These are phyloP conservation scores for Amiota mariae DNA, from an alignment of 2,888 invertebrate genomes.

Conservation along the genomic window DNA sequence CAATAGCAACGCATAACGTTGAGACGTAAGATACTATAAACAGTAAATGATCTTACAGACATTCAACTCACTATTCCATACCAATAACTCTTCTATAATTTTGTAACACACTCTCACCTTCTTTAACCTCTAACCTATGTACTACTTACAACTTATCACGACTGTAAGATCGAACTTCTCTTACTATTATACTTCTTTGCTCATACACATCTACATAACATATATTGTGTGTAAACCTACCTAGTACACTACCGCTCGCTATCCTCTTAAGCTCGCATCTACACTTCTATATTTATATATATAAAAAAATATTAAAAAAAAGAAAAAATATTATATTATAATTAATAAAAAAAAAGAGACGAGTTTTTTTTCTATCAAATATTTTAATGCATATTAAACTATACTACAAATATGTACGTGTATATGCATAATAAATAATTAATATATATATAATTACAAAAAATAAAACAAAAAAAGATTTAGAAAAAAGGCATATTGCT, in stretches of 20 bases:
- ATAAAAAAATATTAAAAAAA: constrained; percentile 6
- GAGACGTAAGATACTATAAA: no score
- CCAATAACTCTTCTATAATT: no score
- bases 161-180: no score
- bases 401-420: no score
- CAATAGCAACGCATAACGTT: no score
- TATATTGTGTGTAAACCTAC: not conserved
- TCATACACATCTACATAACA: not conserved
- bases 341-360: not conserved
- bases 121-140: no score
- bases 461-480: not conserved
- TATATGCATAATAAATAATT: constrained; percentile 11
- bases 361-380: constrained; percentile 7
- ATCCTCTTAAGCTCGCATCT: constrained; percentile 5
- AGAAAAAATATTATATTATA: not conserved
- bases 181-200: no score
- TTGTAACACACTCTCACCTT: no score
- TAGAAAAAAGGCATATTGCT: constrained; percentile 59
- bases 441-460: constrained; percentile 2
- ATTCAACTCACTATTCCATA: no score
- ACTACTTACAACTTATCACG: no score
- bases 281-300: not conserved
- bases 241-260: not conserved
- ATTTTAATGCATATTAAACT: constrained; percentile 11
- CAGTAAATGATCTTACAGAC: no score